These are phyloP conservation scores for Anthoptus insignis DNA, from an alignment of 2,888 invertebrate genomes.

Conservation along the genomic window DNA sequence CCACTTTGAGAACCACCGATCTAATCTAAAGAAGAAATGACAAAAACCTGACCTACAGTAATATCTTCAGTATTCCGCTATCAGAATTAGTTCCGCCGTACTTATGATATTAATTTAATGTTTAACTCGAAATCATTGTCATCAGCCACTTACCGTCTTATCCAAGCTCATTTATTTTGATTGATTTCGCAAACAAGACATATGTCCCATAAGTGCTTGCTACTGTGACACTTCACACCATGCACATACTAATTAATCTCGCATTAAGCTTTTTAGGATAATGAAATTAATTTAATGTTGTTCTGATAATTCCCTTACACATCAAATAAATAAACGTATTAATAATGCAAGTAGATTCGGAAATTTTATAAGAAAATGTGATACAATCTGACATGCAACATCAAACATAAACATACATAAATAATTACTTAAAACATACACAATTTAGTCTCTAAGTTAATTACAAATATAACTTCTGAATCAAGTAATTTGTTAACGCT, in stretches of 20 bases:
- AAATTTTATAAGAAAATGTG: too few species aligned
- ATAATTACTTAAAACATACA: too few species aligned
- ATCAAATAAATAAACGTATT: too few species aligned
- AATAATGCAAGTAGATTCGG: too few species aligned
- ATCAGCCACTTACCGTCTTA: constrained; percentile 16
- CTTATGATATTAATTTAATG: constrained; percentile 18
- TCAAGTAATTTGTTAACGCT: too few species aligned
- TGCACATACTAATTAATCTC: background rate
- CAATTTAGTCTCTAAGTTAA: too few species aligned
- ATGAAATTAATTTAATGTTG: too few species aligned
- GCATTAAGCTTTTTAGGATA: too few species aligned
- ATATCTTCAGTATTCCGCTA: constrained; percentile 13
- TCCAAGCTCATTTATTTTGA: constrained; percentile 28
- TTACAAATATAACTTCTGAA: too few species aligned
- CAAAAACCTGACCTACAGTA: constrained; percentile 30
- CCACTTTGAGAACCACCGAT: background rate
- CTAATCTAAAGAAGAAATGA: constrained; percentile 6
- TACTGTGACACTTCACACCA: constrained; percentile 16
- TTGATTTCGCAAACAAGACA: constrained; percentile 24
- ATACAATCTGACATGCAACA: too few species aligned
- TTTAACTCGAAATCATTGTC: constrained; percentile 23
- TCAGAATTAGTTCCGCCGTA: background rate
- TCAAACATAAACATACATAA: too few species aligned
- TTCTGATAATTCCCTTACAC: too few species aligned
- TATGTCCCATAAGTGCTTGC: constrained; percentile 17